Base-by-base conservation (phyloP, 2,888 invertebrate genomes). In the Torymus auratus region DNA sequence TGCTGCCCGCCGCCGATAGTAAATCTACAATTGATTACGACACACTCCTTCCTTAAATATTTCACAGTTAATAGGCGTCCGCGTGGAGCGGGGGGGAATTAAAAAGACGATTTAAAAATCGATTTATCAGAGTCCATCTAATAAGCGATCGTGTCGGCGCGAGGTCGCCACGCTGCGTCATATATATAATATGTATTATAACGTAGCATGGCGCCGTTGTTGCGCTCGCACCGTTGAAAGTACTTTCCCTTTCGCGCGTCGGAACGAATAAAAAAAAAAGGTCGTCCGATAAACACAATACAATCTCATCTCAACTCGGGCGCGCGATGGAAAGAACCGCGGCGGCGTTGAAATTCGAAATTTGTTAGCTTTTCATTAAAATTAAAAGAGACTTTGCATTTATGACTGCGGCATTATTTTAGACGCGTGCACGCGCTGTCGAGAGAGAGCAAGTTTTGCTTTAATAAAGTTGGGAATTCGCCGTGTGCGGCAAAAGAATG, bases 11-110 rank as follows among this genome's bases (percentile, higher is more conserved):
- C 15, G 11, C 14, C 52, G 61, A 76, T n/a, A 17, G 60, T 61
- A 68, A 69, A 76, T 68, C 68, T 61, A 69, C 69, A 61, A 76
- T 76, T 69, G 76, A 76, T 76, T 68, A 61, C 76, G 67, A 72
- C 67, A 67, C 53, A 60, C 67, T 73, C 61, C 60, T 60, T 72
- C 23, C n/a, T 28, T 62, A 50, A 28, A 68, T 53, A 75, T 61
- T 61, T 75, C 23, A 12, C 20, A 60, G 53, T 60, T 55, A 64
- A 55, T 62, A 62, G 67, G 2, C 14, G 28, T 28, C 28, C 28
- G 28, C 1, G 3, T 28, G 28, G 7, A 28, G 28, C 23, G 61
- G 1, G 15, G 23, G 61, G 12, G 62, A 28, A 79, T 73, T 67
- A 64, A 60, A 70, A 65, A 28, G 69, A 70, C 64, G 64, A 80